These are phyloP conservation scores for Rhagoletis zephyria DNA, from an alignment of 1,140 invertebrate species.

Conservation along the genomic window DNA sequence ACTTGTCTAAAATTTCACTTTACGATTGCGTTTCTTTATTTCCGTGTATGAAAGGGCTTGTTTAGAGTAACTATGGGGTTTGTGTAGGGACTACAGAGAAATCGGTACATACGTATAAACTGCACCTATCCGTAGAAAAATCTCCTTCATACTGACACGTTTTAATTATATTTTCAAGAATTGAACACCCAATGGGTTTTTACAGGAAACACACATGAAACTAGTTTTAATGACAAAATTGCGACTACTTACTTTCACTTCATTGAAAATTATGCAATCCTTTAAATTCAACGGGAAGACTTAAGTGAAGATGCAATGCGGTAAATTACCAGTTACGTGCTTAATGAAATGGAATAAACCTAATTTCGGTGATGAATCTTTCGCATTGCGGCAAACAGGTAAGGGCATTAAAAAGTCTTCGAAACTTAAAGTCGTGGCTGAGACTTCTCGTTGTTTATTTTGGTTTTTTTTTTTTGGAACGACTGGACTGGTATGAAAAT, in stretches of 20 bases:
- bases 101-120: no score
- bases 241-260: not conserved
- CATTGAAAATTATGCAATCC: slow-evolving; percentile 10
- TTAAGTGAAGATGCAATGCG: not conserved
- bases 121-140: no score
- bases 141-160: not conserved
- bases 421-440: not conserved
- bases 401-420: not conserved
- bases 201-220: not conserved
- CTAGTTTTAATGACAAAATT: not conserved
- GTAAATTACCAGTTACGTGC: not conserved
- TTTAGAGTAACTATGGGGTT: no score
- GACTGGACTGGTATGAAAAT: slow-evolving; percentile 5
- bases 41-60: no score
- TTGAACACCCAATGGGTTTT: not conserved
- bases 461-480: not conserved
- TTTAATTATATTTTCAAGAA: not conserved
- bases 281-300: not conserved
- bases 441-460: not conserved
- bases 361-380: slow-evolving; percentile 10
- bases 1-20: no score
- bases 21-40: no score
- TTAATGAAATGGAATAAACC: not conserved
- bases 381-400: not conserved
- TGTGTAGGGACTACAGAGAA: no score